Evolutionary conservation across 2,888 invertebrate genomes (phyloP).

Genomic region (Caradrina kadenii): DNA sequence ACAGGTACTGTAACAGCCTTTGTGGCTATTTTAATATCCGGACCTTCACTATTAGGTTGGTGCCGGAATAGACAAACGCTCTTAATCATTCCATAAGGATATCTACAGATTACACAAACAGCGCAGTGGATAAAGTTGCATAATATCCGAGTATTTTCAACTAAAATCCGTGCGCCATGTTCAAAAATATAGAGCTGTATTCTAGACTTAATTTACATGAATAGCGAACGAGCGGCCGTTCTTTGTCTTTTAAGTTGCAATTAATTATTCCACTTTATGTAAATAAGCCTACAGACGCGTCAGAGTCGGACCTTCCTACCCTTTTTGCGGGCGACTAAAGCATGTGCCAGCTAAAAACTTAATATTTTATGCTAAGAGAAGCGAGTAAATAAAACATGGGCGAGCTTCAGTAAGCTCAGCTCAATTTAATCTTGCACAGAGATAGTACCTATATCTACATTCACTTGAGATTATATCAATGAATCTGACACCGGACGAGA

Average conservation of each 20-base stretch:
- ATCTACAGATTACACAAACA: constrained; percentile 44
- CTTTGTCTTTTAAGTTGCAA: constrained; percentile 88
- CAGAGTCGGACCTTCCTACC: constrained; percentile 72
- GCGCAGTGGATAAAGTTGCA: constrained; percentile 38
- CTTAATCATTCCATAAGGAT: constrained; percentile 53
- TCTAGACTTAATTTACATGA: constrained; percentile 87
- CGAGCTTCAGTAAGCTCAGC: constrained; percentile 44
- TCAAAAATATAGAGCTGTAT: constrained; percentile 76
- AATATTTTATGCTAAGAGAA: constrained; percentile 74
- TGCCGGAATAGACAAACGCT: constrained; percentile 34
- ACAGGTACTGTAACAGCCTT: constrained; percentile 57
- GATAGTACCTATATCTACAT: constrained; percentile 39
- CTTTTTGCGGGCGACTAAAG: constrained; percentile 75
- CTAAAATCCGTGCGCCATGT: constrained; percentile 58
- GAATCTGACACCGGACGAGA: constrained; percentile 41
- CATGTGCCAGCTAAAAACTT: constrained; percentile 72
- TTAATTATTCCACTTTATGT: constrained; percentile 89
- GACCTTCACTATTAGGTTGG: constrained; percentile 41
- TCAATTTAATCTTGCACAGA: constrained; percentile 51
- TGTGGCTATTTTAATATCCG: constrained; percentile 63
- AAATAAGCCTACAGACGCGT: constrained; percentile 80
- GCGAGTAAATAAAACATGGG: constrained; percentile 70
- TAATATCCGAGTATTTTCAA: constrained; percentile 50
- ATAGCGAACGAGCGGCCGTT: constrained; percentile 80
- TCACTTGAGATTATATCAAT: constrained; percentile 53